Conservation (phyloP, 53 echinoderm and acorn worm species). For the Glandiceps talaboti region DNA sequence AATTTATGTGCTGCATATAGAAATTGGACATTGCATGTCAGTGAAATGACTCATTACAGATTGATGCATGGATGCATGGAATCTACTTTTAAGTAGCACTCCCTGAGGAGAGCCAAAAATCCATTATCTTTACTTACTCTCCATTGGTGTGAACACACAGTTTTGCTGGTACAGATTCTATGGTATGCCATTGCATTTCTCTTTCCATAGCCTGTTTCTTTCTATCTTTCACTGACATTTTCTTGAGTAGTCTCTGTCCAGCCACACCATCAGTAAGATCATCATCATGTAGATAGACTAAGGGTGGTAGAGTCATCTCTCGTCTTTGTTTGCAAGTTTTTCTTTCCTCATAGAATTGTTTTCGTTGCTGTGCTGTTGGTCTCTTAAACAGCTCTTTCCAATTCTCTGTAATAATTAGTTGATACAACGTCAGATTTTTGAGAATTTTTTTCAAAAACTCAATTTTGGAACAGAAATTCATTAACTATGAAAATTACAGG, state of each 20-base stretch:
- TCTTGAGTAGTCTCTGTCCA: neutral
- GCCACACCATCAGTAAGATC: neutral
- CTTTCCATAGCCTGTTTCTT: neutral
- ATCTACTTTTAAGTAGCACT: too few species aligned
- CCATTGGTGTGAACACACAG: neutral
- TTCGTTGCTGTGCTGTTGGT: neutral
- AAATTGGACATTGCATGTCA: too few species aligned
- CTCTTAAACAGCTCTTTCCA: neutral
- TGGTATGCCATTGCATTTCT: neutral
- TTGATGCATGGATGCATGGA: too few species aligned
- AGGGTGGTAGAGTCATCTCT: neutral
- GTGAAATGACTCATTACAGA: too few species aligned
- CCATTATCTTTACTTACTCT: neutral
- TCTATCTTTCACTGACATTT: neutral
- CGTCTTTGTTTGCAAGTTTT: too few species aligned
- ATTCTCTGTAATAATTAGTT: neutral
- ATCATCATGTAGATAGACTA: neutral
- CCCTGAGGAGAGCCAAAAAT: too few species aligned
- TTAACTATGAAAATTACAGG: too few species aligned
- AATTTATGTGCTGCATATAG: neutral
- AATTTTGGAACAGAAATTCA: too few species aligned
- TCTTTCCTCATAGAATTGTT: neutral
- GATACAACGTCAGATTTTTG: too few species aligned
- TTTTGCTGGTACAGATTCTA: neutral
- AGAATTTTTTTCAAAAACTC: too few species aligned